These are phyloP conservation scores for Hipparchia sbordonii DNA, from an alignment of 2,888 invertebrate species.

Conservation along the genomic window DNA sequence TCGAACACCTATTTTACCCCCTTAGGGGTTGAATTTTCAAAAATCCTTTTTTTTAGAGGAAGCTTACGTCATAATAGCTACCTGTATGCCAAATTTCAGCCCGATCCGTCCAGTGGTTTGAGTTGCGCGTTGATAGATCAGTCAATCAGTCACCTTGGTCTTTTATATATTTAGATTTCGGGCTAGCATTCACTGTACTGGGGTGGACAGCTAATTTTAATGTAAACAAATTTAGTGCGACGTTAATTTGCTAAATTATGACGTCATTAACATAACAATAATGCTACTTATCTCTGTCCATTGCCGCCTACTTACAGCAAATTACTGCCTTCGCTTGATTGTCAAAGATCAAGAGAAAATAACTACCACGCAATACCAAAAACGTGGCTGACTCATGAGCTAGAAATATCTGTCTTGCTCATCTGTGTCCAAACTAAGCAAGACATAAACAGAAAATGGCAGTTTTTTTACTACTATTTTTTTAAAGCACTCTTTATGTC, in stretches of 20 bases:
- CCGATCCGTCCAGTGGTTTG: too few relatives aligned
- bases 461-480: too few relatives aligned
- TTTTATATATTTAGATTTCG: background rate
- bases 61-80: too few relatives aligned
- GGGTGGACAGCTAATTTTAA: background rate
- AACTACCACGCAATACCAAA: too few relatives aligned
- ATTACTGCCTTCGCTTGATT: constrained; percentile 52
- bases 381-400: background rate
- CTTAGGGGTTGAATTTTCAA: too few relatives aligned
- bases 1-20: too few relatives aligned
- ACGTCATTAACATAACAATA: constrained; percentile 66
- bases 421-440: too few relatives aligned
- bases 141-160: background rate
- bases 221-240: background rate
- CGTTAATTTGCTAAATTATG: constrained; percentile 30
- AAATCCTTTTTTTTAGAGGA: too few relatives aligned
- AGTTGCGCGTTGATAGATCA: background rate
- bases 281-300: constrained; percentile 55
- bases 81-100: too few relatives aligned
- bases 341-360: constrained; percentile 31
- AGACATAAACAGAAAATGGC: too few relatives aligned
- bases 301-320: constrained; percentile 61
- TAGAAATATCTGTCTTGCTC: too few relatives aligned
- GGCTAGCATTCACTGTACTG: background rate
- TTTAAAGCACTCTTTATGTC: too few relatives aligned